phyloP scores from a whole-genome alignment of 2,888 invertebrate genomes.

The Conomelus anceps region DNA sequence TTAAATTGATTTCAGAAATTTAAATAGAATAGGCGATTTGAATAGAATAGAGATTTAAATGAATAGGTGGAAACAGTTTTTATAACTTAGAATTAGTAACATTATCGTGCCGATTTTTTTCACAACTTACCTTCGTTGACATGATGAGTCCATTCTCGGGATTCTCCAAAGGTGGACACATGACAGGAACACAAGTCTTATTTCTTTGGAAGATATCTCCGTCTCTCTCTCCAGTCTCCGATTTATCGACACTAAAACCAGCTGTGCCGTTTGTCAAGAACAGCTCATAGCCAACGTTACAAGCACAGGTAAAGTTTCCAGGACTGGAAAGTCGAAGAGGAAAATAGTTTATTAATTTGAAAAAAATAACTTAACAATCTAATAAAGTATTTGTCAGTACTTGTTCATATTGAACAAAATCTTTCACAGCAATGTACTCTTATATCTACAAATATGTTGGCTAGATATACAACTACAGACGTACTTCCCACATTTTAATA shows the following conservation, averaged over 20 bases:
- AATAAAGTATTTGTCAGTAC: no score
- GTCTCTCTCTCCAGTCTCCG: slow-evolving; percentile 80
- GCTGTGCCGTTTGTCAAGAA: slow-evolving; percentile 85
- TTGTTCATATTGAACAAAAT: no score
- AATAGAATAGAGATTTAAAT: no score
- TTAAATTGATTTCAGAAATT: no score
- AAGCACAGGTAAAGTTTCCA: slow-evolving; percentile 80
- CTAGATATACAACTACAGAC: no score
- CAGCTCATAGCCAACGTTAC: slow-evolving; percentile 86
- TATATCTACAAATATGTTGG: no score
- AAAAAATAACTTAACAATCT: not conserved
- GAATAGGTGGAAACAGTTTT: no score
- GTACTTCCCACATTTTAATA: no score
- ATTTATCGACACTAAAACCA: slow-evolving; percentile 68
- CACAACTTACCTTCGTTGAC: slow-evolving; percentile 63
- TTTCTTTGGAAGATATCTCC: slow-evolving; percentile 85
- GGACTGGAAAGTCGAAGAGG: slow-evolving; percentile 48
- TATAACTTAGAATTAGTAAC: no score
- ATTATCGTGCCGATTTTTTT: no score
- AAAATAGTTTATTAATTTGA: not conserved
- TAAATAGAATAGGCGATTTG: no score
- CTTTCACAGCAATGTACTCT: no score
- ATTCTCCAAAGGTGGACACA: slow-evolving; percentile 69
- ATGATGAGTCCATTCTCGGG: slow-evolving; percentile 82
- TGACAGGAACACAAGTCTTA: slow-evolving; percentile 90